Evolutionary conservation across 2,797 vertebrate genomes (phyloP).

Genomic region (Botia almorhae): DNA sequence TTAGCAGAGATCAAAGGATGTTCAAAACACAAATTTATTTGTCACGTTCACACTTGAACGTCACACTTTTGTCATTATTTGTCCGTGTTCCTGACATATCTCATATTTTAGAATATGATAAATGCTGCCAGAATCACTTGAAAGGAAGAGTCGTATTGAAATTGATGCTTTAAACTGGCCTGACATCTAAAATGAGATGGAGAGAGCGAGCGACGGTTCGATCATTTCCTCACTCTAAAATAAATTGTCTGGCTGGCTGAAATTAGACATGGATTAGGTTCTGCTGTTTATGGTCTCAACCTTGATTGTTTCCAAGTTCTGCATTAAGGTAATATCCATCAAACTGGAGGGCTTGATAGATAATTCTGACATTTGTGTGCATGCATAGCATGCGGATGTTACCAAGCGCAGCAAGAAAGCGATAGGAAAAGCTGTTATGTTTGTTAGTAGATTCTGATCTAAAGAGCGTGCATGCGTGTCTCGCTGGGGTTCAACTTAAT

Average conservation of each 20-base stretch:
- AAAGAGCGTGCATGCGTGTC: background rate
- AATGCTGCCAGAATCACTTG: constrained; percentile 38
- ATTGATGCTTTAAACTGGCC: constrained; percentile 30
- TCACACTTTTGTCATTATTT: constrained; percentile 20
- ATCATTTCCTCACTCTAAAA: constrained; percentile 43
- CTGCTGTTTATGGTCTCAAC: constrained; percentile 39
- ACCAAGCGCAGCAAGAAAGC: background rate
- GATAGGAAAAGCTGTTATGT: background rate
- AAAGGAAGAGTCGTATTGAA: constrained; percentile 36
- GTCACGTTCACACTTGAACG: no score
- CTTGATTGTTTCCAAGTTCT: constrained; percentile 44
- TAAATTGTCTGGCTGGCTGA: constrained; percentile 41
- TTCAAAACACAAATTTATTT: constrained; percentile 12
- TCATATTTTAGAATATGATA: constrained; percentile 38
- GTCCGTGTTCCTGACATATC: constrained; percentile 20
- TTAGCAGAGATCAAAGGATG: constrained; percentile 9
- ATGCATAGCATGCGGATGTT: background rate
- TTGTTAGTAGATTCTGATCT: background rate
- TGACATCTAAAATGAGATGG: constrained; percentile 34
- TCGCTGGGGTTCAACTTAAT: constrained; percentile 6
- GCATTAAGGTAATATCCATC: constrained; percentile 38
- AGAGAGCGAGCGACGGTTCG: constrained; percentile 12
- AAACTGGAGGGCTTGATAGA: constrained; percentile 16
- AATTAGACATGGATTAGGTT: constrained; percentile 32
- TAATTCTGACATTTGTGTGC: constrained; percentile 6